Base-by-base conservation (phyloP, 1,140 invertebrate genomes). In the Contarinia nasturtii region DNA sequence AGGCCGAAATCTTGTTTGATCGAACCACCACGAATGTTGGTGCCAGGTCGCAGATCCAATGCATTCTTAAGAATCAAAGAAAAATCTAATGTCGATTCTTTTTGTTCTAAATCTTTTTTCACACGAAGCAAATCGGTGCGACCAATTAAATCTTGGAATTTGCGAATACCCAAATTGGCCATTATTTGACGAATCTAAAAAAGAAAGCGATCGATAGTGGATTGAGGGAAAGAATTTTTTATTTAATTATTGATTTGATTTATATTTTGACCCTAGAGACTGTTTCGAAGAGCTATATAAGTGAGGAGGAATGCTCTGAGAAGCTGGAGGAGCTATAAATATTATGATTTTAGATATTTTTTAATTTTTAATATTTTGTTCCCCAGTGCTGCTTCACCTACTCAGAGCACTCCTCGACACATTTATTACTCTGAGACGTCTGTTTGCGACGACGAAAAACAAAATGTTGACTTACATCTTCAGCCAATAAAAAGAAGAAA, bases 401-500 rank as follows among this genome's bases (percentile, higher is more conserved):
- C n/a, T n/a, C n/a, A n/a, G n/a, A n/a, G n/a, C n/a, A n/a, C n/a
- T n/a, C n/a, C n/a, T n/a, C n/a, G n/a, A n/a, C n/a, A n/a, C n/a
- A n/a, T n/a, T n/a, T n/a, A n/a, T n/a, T n/a, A n/a, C n/a, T n/a
- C n/a, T n/a, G n/a, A n/a, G n/a, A n/a, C n/a, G n/a, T n/a, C n/a
- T n/a, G n/a, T n/a, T n/a, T n/a, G n/a, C n/a, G n/a, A n/a, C 34
- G 45, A 51, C 12, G 1, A 47, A 22, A 43, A 18, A 38, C n/a
- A 50, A 38, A 40, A 11, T 34, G 56, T 46, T 52, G 48, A n/a
- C 67, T 62, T 62, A 89, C 88, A 73, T 98, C 94, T 71, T 98
- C 94, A 38, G 94, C 94, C 37, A 99, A 63, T 75, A 97, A 83
- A 61, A 98, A 98, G 55, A 98, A 75, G 61, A 90, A 99, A 65